A percentile compares a stretch with the other conserved stretches of the same genome.
Evolutionary conservation across 2,797 vertebrate species (phyloP).

Genomic region (Anguilla anguilla): DNA sequence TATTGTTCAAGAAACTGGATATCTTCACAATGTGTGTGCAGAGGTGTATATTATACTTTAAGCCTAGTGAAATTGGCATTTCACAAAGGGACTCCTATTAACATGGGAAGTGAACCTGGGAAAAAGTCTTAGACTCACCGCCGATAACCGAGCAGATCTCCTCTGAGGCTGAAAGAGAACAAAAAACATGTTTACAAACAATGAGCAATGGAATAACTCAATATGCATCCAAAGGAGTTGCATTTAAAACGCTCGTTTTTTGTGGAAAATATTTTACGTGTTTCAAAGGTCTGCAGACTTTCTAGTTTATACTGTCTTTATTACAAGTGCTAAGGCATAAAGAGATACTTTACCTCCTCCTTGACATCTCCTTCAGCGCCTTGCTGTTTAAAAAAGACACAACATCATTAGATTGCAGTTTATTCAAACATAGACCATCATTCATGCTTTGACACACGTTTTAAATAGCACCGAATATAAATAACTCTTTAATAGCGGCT

Average conservation of each 20-base stretch:
- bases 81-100: constrained; percentile 20
- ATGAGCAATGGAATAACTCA: not conserved
- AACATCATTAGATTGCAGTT: constrained; percentile 22
- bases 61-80: not conserved
- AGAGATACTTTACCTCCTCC: constrained; percentile 82
- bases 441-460: not conserved
- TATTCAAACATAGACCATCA: not conserved
- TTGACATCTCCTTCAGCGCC: constrained; percentile 77
- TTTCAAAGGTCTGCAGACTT: not conserved
- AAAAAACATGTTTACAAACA: not conserved
- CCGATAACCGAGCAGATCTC: constrained; percentile 89
- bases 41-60: not conserved
- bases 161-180: constrained; percentile 81
- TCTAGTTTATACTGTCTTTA: not conserved
- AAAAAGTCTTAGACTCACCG: constrained; percentile 74
- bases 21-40: not conserved
- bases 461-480: not conserved
- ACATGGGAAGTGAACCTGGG: no score
- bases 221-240: not conserved
- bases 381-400: constrained; percentile 62
- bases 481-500: not conserved
- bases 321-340: not conserved
- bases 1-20: not conserved
- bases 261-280: not conserved
- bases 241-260: not conserved